Evolutionary conservation across 2,797 vertebrate species (phyloP).

Genomic region (Myotis myotis): DNA sequence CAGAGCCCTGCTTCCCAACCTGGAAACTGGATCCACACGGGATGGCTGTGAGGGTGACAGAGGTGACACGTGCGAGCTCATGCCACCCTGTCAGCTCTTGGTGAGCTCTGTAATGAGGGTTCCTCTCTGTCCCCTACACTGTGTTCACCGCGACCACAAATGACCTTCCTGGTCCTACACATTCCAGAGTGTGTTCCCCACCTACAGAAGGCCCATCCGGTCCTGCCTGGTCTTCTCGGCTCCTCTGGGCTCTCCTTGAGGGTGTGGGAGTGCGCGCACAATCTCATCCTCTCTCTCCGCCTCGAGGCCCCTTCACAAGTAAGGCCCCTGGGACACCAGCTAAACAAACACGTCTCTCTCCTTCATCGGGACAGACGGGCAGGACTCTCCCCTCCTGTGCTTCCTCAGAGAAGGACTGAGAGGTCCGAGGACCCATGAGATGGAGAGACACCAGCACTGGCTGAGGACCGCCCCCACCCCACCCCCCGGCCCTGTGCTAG

Average conservation of each 20-base stretch:
- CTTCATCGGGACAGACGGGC: neutral
- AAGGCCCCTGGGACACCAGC: neutral
- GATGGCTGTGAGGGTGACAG: neutral
- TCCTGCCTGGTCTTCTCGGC: neutral
- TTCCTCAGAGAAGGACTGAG: neutral
- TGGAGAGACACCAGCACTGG: accelerated
- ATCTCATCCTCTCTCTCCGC: too few relatives aligned
- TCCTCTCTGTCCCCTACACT: neutral
- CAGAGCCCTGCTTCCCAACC: neutral
- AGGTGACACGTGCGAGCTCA: accelerated
- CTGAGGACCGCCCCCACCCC: neutral
- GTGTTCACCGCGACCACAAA: neutral
- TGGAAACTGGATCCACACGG: neutral
- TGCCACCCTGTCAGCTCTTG: neutral
- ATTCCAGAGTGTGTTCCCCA: neutral
- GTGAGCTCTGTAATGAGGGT: neutral
- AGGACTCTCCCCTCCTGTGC: neutral
- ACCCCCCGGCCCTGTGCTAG: accelerated
- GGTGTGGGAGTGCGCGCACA: too few relatives aligned
- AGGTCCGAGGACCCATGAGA: neutral
- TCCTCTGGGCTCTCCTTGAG: neutral
- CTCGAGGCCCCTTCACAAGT: neutral
- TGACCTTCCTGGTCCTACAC: neutral
- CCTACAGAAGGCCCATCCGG: neutral
- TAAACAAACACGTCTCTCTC: neutral